A percentile compares a stretch with the other conserved stretches of the same genome.
Evolutionary conservation across 2,888 invertebrate genomes (phyloP).

Genomic region (Sesia apiformis): DNA sequence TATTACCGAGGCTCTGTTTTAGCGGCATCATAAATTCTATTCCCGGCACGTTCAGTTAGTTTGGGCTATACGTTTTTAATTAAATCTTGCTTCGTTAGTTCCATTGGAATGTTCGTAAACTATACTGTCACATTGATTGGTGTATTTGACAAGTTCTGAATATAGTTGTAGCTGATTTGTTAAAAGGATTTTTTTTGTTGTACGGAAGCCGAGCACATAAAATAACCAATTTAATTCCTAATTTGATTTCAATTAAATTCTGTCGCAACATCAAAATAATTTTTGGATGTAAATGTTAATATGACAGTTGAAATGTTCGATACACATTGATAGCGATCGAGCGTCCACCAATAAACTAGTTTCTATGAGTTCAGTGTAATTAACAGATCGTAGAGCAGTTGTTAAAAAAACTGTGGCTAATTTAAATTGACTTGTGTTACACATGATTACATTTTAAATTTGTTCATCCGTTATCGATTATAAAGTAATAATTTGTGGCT

Average conservation of each 20-base stretch:
- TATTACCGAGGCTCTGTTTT: slow-evolving; percentile 55
- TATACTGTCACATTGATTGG: slow-evolving; percentile 28
- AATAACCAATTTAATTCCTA: slow-evolving; percentile 7
- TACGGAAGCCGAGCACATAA: slow-evolving; percentile 1
- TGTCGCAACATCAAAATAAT: slow-evolving; percentile 6
- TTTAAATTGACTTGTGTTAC: neutral
- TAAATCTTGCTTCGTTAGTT: slow-evolving; percentile 55
- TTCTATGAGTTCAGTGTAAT: slow-evolving; percentile 3
- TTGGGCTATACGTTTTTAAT: slow-evolving; percentile 53
- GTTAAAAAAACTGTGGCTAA: neutral
- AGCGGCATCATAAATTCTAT: slow-evolving; percentile 61
- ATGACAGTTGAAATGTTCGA: slow-evolving; percentile 7
- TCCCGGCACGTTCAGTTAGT: slow-evolving; percentile 38
- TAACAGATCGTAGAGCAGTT: neutral
- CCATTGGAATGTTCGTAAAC: slow-evolving; percentile 30
- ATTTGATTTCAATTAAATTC: slow-evolving; percentile 8
- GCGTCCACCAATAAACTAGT: slow-evolving; percentile 5
- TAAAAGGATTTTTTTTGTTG: slow-evolving; percentile 9
- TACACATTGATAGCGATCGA: slow-evolving; percentile 8
- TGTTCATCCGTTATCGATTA: too few relatives aligned
- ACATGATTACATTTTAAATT: neutral
- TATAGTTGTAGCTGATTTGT: neutral
- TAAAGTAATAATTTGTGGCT: too few relatives aligned
- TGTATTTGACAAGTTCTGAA: slow-evolving; percentile 11
- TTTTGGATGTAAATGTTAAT: slow-evolving; percentile 11